Conservation (phyloP, 2,888 invertebrate genomes). For the Limenitis camilla region DNA sequence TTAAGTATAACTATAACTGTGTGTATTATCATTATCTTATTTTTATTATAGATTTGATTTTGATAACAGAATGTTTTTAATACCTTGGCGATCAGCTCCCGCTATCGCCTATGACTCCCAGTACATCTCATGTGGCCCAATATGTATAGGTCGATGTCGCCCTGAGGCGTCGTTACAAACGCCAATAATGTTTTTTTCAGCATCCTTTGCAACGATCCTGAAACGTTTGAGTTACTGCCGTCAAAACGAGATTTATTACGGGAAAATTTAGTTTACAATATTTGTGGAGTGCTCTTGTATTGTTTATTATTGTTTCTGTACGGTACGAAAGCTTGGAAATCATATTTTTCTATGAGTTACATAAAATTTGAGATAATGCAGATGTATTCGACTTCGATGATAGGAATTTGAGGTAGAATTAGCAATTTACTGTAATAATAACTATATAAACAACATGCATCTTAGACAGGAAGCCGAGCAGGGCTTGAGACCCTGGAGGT, state of each 20-base stretch:
- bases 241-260: conserved; percentile 20
- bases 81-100: neutral
- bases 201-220: conserved; percentile 33
- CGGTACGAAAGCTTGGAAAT: neutral
- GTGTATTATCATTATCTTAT: too few species aligned
- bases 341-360: neutral
- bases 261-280: conserved; percentile 7
- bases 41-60: too few species aligned
- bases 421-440: too few species aligned
- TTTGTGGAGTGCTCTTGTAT: conserved; percentile 2
- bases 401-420: too few species aligned
- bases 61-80: too few species aligned
- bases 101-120: conserved; percentile 24
- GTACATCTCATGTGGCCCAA: conserved; percentile 32
- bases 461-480: too few species aligned
- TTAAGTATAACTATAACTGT: too few species aligned
- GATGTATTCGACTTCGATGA: too few species aligned
- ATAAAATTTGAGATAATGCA: too few species aligned
- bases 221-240: conserved; percentile 21
- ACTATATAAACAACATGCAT: too few species aligned
- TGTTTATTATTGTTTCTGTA: conserved; percentile 1
- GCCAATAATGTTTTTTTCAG: conserved; percentile 65
- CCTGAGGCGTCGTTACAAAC: conserved; percentile 65
- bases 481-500: too few species aligned
- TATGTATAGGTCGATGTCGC: conserved; percentile 62